Evolutionary conservation across 2,797 vertebrate genomes (phyloP).

Genomic region (Gobionotothen gibberifrons): DNA sequence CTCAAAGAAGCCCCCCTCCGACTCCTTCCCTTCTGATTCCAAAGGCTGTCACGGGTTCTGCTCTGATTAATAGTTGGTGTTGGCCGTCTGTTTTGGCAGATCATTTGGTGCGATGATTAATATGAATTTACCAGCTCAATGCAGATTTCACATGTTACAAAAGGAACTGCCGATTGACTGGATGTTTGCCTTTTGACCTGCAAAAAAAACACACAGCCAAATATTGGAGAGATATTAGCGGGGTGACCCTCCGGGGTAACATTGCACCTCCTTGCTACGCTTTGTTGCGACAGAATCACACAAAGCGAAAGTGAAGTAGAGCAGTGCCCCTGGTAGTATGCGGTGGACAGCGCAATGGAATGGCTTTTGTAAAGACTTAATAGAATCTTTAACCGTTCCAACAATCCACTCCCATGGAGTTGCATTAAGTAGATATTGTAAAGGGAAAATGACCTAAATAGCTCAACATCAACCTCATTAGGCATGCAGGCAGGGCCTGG

Average conservation of each 20-base stretch:
- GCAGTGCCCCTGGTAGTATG: slow-evolving; percentile 86
- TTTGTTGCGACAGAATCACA: slow-evolving; percentile 79
- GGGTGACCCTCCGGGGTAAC: slow-evolving; percentile 71
- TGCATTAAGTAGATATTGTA: slow-evolving; percentile 99
- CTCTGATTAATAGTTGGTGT: slow-evolving; percentile 83
- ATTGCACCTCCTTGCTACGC: slow-evolving; percentile 82
- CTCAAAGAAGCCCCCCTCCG: slow-evolving; percentile 79
- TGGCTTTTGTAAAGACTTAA: slow-evolving; percentile 97
- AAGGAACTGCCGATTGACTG: slow-evolving; percentile 52
- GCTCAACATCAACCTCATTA: slow-evolving; percentile 97
- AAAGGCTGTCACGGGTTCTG: slow-evolving; percentile 82
- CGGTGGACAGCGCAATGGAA: slow-evolving; percentile 88
- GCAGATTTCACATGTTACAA: slow-evolving; percentile 74
- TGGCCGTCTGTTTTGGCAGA: slow-evolving; percentile 82
- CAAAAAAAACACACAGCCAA: slow-evolving; percentile 44
- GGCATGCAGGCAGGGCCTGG: slow-evolving; percentile 90
- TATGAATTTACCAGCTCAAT: slow-evolving; percentile 75
- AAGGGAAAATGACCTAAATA: slow-evolving; percentile 98
- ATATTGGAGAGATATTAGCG: slow-evolving; percentile 53
- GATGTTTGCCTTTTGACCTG: slow-evolving; percentile 58
- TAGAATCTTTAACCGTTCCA: slow-evolving; percentile 97
- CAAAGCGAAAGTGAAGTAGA: slow-evolving; percentile 86
- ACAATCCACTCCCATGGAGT: slow-evolving; percentile 97
- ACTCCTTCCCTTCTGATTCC: slow-evolving; percentile 80
- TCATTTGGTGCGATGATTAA: slow-evolving; percentile 81